phyloP scores from a whole-genome alignment of 2,113 vertebrate genomes.

The Jaculus jaculus region DNA sequence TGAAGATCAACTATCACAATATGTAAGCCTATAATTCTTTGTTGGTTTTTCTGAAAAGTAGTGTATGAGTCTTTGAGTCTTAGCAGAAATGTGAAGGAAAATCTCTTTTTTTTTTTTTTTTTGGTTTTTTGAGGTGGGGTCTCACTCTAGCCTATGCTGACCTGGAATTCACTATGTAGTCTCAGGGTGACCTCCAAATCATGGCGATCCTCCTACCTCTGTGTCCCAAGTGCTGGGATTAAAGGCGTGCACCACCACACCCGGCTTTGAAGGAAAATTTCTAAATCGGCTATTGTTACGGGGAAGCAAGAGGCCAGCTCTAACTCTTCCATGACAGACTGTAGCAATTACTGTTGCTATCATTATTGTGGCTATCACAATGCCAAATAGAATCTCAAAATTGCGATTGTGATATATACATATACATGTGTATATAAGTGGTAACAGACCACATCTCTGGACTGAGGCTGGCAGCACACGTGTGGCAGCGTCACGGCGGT shows the following conservation, averaged over 20 bases:
- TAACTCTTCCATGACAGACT: background rate
- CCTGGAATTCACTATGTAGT: too few species aligned
- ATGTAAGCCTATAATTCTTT: background rate
- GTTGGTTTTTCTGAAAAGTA: constrained; percentile 1
- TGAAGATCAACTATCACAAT: background rate
- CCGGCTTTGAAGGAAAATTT: background rate
- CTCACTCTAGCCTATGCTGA: too few species aligned
- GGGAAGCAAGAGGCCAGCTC: background rate
- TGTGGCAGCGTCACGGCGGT: background rate
- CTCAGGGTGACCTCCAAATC: too few species aligned
- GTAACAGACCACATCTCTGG: background rate
- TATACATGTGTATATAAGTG: background rate
- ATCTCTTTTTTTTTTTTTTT: too few species aligned
- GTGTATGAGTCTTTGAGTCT: background rate
- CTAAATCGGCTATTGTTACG: background rate
- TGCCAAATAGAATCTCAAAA: background rate
- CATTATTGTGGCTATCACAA: background rate
- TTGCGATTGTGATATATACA: background rate
- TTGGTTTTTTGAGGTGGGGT: too few species aligned
- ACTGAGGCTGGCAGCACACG: background rate
- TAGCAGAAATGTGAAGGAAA: constrained; percentile 9
- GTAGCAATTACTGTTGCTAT: too few species aligned
- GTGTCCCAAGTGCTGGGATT: too few species aligned
- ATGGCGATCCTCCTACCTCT: too few species aligned
- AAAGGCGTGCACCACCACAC: too few species aligned